Evolutionary conservation across 2,888 invertebrate genomes (phyloP).

Genomic region (Matsumyia berberina): DNA sequence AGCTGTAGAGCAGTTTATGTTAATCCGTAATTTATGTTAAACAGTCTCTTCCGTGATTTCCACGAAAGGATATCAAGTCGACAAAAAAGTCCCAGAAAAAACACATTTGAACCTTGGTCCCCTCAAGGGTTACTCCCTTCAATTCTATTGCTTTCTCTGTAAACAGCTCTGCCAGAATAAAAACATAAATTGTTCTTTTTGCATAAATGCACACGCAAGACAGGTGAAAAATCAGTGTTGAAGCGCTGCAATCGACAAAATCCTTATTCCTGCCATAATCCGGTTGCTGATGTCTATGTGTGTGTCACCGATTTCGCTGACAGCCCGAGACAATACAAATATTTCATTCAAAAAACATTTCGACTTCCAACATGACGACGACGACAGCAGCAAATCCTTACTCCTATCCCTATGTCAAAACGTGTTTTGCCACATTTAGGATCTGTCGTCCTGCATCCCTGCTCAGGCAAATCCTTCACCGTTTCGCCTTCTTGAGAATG

Average conservation of each 20-base stretch:
- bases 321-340: conserved; percentile 38
- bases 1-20: no score
- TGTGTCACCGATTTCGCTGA: conserved; percentile 35
- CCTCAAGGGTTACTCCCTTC: no score
- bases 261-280: conserved; percentile 17
- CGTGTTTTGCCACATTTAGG: conserved; percentile 16
- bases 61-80: no score
- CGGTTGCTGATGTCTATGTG: conserved; percentile 8
- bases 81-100: no score
- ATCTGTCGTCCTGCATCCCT: not conserved
- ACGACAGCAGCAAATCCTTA: conserved; percentile 11
- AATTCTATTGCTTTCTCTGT: not conserved
- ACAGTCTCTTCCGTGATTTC: no score
- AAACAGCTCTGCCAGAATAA: not conserved
- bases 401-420: not conserved
- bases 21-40: no score
- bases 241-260: conserved; percentile 41
- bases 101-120: no score
- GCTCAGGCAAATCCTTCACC: conserved; percentile 30
- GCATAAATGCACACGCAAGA: not conserved
- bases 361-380: conserved; percentile 34
- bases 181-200: not conserved
- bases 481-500: conserved; percentile 26
- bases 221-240: conserved; percentile 9
- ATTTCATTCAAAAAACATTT: conserved; percentile 50